phyloP scores from a whole-genome alignment of 2,113 vertebrate genomes.

The Hydrochoerus hydrochaeris region DNA sequence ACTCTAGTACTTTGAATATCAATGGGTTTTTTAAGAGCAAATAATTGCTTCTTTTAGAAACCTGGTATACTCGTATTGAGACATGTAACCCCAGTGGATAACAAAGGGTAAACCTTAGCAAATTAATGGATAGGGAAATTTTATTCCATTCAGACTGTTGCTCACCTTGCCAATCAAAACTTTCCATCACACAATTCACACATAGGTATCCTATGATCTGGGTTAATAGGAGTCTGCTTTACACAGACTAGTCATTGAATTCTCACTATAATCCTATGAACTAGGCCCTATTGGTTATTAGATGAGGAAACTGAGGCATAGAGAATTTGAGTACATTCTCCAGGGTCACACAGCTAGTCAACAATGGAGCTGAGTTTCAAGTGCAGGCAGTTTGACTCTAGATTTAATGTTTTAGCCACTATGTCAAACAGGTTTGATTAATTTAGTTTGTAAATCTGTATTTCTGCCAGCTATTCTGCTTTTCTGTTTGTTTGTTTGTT shows the following conservation, averaged over 20 bases:
- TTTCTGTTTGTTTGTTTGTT: background rate
- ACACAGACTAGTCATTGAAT: slow-evolving; percentile 11
- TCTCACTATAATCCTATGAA: background rate
- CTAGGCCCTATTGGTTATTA: background rate
- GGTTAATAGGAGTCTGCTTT: background rate
- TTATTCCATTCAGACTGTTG: background rate
- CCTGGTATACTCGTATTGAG: background rate
- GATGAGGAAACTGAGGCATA: background rate
- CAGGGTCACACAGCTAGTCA: background rate
- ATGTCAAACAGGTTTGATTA: slow-evolving; percentile 1
- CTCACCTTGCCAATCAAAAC: background rate
- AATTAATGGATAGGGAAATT: slow-evolving; percentile 27
- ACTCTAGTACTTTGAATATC: background rate
- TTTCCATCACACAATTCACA: slow-evolving; percentile 18
- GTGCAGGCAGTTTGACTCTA: background rate
- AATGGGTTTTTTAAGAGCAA: background rate
- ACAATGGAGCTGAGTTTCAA: background rate
- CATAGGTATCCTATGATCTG: background rate
- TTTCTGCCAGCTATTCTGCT: slow-evolving; percentile 35
- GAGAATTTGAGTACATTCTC: background rate
- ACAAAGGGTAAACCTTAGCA: background rate
- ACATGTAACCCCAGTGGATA: background rate
- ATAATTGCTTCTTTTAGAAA: background rate
- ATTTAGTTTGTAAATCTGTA: background rate
- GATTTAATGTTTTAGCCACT: background rate